These are phyloP conservation scores for Drosophila sturtevanti DNA, from an alignment of 1,140 invertebrate genomes.

Conservation along the genomic window DNA sequence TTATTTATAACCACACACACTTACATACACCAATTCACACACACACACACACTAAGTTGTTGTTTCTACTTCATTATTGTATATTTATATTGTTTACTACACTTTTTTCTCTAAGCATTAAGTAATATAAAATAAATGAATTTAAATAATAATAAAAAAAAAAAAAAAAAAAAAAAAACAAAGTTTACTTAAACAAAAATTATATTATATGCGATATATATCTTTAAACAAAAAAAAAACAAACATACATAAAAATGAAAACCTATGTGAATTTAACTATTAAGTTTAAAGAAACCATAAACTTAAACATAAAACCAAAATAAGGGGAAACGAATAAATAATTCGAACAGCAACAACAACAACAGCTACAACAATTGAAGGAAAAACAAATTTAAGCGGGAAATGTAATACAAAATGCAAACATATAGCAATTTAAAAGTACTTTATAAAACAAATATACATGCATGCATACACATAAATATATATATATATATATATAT, in stretches of 20 bases:
- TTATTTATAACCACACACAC: slow-evolving; percentile 37
- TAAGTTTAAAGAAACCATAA: slow-evolving; percentile 60
- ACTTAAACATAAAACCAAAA: slow-evolving; percentile 37
- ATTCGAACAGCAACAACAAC: slow-evolving; percentile 15
- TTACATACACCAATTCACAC: slow-evolving; percentile 12
- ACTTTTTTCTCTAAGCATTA: slow-evolving; percentile 64
- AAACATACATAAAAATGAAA: slow-evolving; percentile 35
- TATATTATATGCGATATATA: slow-evolving; percentile 63
- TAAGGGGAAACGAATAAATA: slow-evolving; percentile 5
- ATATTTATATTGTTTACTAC: slow-evolving; percentile 65
- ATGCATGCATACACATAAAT: slow-evolving; percentile 24
- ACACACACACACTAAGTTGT: slow-evolving; percentile 66
- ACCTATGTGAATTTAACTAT: slow-evolving; percentile 71
- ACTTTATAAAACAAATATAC: slow-evolving; percentile 68
- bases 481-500: slow-evolving; percentile 50
- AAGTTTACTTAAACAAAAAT: slow-evolving; percentile 70
- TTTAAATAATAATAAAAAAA: slow-evolving; percentile 58
- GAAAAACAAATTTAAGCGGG: slow-evolving; percentile 47
- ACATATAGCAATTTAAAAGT: slow-evolving; percentile 78
- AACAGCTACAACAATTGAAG: slow-evolving; percentile 18
- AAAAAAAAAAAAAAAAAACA: slow-evolving; percentile 36
- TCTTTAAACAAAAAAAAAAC: slow-evolving; percentile 34
- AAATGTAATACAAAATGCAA: slow-evolving; percentile 77
- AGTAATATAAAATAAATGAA: slow-evolving; percentile 74
- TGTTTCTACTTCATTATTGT: slow-evolving; percentile 67